Percentiles rank a stretch among this genome's conserved stretches.
Evolutionary conservation across 2,888 invertebrate species (phyloP).

Genomic region (Notodonta ziczac): DNA sequence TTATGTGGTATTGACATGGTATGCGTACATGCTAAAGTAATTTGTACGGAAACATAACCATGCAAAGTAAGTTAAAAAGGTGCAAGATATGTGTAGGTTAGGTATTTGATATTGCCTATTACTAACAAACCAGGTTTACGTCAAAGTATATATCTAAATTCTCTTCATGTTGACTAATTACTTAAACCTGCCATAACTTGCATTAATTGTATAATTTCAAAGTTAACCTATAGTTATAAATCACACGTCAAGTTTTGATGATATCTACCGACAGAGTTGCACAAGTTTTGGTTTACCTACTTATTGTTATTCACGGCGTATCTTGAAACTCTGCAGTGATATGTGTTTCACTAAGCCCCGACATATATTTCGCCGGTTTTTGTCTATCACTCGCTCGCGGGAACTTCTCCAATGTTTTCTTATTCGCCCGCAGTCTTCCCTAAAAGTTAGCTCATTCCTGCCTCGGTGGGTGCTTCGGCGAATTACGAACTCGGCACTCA

Average conservation of each 20-base stretch:
- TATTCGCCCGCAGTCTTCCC: constrained; percentile 70
- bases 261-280: constrained; percentile 52
- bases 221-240: constrained; percentile 54
- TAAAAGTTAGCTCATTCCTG: constrained; percentile 76
- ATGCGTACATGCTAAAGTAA: no score
- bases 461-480: constrained; percentile 68
- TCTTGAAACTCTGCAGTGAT: constrained; percentile 65
- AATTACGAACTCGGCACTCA: constrained; percentile 74
- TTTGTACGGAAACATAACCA: no score
- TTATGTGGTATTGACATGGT: constrained; percentile 4
- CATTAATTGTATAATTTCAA: constrained; percentile 51
- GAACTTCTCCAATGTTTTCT: constrained; percentile 78
- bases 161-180: constrained; percentile 38
- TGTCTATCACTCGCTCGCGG: constrained; percentile 72
- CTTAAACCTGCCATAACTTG: constrained; percentile 33
- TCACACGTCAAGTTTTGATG: constrained; percentile 53
- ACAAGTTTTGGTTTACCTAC: constrained; percentile 50
- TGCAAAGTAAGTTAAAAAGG: no score
- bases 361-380: constrained; percentile 72
- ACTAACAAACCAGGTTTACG: neutral
- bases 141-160: neutral
- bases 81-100: neutral
- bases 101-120: neutral
- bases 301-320: constrained; percentile 69
- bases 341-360: constrained; percentile 66